Base-by-base conservation (phyloP, 2,113 vertebrate genomes). In the Microcebus lehilahytsara region DNA sequence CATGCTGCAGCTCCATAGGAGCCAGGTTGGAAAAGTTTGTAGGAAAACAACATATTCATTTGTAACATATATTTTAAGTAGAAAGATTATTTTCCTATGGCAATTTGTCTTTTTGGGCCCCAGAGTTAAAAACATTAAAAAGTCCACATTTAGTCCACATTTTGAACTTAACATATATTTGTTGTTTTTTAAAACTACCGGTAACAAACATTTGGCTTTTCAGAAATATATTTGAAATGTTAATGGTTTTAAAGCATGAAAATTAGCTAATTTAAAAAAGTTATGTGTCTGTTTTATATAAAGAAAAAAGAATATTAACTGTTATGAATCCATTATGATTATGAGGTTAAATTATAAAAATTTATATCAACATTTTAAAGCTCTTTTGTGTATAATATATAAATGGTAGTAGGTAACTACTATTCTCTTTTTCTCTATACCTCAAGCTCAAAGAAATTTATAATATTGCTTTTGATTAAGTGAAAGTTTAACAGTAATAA, bases 1-100 rank as follows among this genome's bases (percentile, higher is more conserved):
- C 84, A 77, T 94, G 79, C 85, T 86, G 88, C 96, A 98, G 96
- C 84, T 97, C n/a, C n/a, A n/a, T n/a, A 85, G 95, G 88, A 97
- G 95, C 93, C 97, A 95, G 96, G 97, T 97, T 96, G 93, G 92
- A 87, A 79, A 77, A 8, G 14, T 93, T 95, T 95, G 89, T 40
- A 92, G 92, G 91, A 97, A 98, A 94, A 67, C 83, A 42, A 37
- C 37, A 87, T 40, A 40, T 96, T 97, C 49, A 80, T 95, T 66
- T 71, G 20, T 85, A 75, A 2, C 49, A 62, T 71, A 56, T 71
- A 93, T 23, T 96, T 93, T 83, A 96, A 95, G 2, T 83, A 80
- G 46, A 60, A 25, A 96, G 14, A 34, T 83, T 90, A 3, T 92
- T 72, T 74, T 95, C 86, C 12, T 88, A 49, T 94, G 12, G 5